Percentiles rank a stretch among this genome's conserved stretches.
phyloP scores from a whole-genome alignment of 2,888 invertebrate species.

The Hybos culiciformis region DNA sequence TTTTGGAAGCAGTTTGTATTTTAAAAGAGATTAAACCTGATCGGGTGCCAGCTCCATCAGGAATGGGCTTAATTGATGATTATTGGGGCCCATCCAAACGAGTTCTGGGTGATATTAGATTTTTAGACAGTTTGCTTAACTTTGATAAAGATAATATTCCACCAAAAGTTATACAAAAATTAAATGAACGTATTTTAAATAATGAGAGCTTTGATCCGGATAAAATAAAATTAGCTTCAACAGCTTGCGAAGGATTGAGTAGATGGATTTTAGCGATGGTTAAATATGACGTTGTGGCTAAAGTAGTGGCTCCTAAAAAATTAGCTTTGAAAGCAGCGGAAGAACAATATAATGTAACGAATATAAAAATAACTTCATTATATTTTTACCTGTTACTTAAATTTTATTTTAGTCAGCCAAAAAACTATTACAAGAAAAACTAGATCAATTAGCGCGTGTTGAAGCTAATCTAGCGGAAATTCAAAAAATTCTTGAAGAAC shows the following conservation, averaged over 20 bases:
- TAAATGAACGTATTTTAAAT: constrained; percentile 63
- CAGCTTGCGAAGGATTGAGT: constrained; percentile 82
- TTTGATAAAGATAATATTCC: constrained; percentile 90
- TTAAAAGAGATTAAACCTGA: constrained; percentile 86
- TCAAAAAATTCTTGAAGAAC: constrained; percentile 46
- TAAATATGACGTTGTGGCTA: constrained; percentile 86
- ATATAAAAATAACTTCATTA: background rate
- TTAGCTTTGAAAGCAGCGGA: constrained; percentile 79
- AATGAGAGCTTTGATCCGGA: constrained; percentile 87
- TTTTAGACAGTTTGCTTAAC: constrained; percentile 70
- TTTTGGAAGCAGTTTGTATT: constrained; percentile 93
- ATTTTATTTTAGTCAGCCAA: constrained; percentile 36
- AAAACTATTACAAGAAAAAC: constrained; percentile 46
- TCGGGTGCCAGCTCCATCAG: constrained; percentile 66
- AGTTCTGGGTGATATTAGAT: constrained; percentile 79
- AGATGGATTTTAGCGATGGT: constrained; percentile 93
- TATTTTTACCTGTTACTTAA: background rate
- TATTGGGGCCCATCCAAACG: constrained; percentile 88
- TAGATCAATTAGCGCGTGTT: constrained; percentile 40
- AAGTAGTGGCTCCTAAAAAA: constrained; percentile 86
- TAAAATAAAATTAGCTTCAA: constrained; percentile 73
- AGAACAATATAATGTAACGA: constrained; percentile 49
- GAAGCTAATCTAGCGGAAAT: constrained; percentile 43
- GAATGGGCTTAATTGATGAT: constrained; percentile 75
- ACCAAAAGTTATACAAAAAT: constrained; percentile 64